Percentiles rank a stretch among this genome's conserved stretches.
Evolutionary conservation across 2,888 invertebrate species (phyloP).

Genomic region (Andrena chrysosceles): DNA sequence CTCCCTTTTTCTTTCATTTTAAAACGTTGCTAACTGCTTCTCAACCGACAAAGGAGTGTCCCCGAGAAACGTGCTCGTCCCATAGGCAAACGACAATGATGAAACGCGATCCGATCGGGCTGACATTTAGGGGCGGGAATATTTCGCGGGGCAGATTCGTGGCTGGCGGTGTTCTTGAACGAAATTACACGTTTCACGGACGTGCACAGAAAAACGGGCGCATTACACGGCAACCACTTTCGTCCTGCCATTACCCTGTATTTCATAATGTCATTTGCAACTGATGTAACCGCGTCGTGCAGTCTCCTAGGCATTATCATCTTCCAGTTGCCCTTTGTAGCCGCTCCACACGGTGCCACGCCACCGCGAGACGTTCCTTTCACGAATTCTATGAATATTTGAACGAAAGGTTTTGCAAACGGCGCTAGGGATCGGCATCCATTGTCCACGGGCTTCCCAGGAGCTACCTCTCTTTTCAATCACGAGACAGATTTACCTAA

Average conservation of each 20-base stretch:
- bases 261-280: constrained; percentile 82
- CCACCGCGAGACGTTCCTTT: constrained; percentile 69
- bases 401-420: constrained; percentile 67
- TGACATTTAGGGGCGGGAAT: constrained; percentile 52
- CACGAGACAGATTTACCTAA: constrained; percentile 16
- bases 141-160: constrained; percentile 35
- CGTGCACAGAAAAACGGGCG: constrained; percentile 61
- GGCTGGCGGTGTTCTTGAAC: constrained; percentile 59
- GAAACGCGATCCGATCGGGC: constrained; percentile 28
- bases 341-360: constrained; percentile 61
- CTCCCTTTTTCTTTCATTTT: neutral
- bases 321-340: constrained; percentile 77
- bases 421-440: constrained; percentile 44
- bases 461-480: constrained; percentile 36
- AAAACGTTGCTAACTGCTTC: too few relatives aligned
- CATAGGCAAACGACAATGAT: constrained; percentile 1
- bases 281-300: constrained; percentile 79
- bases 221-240: constrained; percentile 71
- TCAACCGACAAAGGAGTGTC: neutral
- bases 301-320: constrained; percentile 76
- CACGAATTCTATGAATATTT: constrained; percentile 78
- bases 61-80: neutral
- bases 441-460: constrained; percentile 55
- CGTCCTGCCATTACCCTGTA: constrained; percentile 76
- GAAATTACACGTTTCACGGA: constrained; percentile 69